Percentiles rank a stretch among this genome's conserved stretches.
Evolutionary conservation across 2,113 vertebrate genomes (phyloP).

Genomic region (Rhinoptilus africanus): DNA sequence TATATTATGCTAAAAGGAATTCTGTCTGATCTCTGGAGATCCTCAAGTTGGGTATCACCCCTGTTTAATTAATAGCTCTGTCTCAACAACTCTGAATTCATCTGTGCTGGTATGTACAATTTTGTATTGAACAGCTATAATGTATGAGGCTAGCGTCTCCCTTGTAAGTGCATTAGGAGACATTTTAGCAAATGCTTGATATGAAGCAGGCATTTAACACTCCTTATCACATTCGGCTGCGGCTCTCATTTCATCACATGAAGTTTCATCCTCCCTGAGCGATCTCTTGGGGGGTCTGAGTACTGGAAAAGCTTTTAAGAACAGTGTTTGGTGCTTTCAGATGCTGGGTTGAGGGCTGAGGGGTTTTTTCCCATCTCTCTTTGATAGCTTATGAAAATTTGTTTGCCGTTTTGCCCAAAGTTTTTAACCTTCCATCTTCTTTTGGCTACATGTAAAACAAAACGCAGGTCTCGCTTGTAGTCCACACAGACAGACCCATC

Average conservation of each 20-base stretch:
- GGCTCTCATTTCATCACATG: slow-evolving; percentile 55
- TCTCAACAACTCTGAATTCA: neutral
- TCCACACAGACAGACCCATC: neutral
- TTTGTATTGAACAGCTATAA: neutral
- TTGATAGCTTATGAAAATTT: slow-evolving; percentile 16
- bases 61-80: slow-evolving; percentile 43
- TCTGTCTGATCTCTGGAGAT: neutral
- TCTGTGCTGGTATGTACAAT: neutral
- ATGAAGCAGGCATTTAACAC: slow-evolving; percentile 45
- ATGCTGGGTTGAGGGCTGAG: neutral
- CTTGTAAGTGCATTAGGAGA: slow-evolving; percentile 8
- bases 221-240: slow-evolving; percentile 13
- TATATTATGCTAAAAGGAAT: neutral
- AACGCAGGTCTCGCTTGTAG: neutral
- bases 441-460: neutral
- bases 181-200: slow-evolving; percentile 27
- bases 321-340: slow-evolving; percentile 24
- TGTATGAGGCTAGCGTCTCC: neutral
- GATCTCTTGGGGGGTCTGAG: slow-evolving; percentile 57
- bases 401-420: neutral
- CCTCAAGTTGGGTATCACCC: neutral
- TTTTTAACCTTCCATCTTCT: slow-evolving; percentile 13
- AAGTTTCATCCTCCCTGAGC: slow-evolving; percentile 61
- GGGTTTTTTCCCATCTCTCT: neutral
- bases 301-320: slow-evolving; percentile 68